Conservation (phyloP, 2,797 vertebrate species). For the Gorsachius magnificus region DNA sequence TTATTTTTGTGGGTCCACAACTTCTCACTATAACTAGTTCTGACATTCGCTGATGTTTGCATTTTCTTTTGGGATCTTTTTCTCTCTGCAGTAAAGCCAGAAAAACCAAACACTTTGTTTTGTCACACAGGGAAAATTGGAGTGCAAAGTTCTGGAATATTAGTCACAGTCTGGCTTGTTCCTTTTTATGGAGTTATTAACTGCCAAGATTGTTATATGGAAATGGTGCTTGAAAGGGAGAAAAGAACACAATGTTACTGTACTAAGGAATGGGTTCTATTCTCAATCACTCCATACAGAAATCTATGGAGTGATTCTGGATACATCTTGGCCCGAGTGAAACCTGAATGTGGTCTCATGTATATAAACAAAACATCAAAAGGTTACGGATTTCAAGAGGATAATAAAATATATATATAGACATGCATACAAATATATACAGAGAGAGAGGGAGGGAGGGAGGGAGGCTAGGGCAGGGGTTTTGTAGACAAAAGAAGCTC, state of each 20-base stretch:
- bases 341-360: not conserved
- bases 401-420: not conserved
- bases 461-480: not conserved
- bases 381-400: not conserved
- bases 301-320: conserved; percentile 32
- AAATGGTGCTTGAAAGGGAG: conserved; percentile 64
- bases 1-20: conserved; percentile 19
- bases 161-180: conserved; percentile 70
- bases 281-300: conserved; percentile 21
- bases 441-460: not conserved
- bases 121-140: conserved; percentile 54
- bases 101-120: conserved; percentile 65
- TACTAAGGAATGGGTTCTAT: conserved; percentile 39
- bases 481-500: not conserved
- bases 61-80: conserved; percentile 55
- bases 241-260: conserved; percentile 68
- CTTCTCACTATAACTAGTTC: conserved; percentile 29
- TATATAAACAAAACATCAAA: conserved; percentile 15
- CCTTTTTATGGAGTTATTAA: conserved; percentile 52
- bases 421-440: not conserved
- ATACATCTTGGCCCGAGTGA: conserved; percentile 24
- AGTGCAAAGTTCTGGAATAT: conserved; percentile 69
- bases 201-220: conserved; percentile 69
- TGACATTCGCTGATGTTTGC: conserved; percentile 62
- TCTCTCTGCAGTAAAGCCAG: conserved; percentile 49